These are phyloP conservation scores for Drosophila kohkoa DNA, from an alignment of 1,140 invertebrate genomes.

Conservation along the genomic window DNA sequence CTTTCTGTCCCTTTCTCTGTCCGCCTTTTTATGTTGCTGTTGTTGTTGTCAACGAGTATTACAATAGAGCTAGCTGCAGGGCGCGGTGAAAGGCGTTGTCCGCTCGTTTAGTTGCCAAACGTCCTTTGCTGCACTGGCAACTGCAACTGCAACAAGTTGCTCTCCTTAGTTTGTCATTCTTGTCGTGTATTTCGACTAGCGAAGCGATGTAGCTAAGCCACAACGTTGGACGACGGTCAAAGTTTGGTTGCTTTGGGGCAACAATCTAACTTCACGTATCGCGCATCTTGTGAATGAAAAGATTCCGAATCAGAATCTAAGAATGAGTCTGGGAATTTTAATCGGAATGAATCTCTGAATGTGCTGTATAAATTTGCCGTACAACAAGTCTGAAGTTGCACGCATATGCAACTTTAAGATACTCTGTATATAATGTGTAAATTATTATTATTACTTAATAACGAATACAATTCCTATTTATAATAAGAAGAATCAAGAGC, in stretches of 20 bases:
- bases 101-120: conserved; percentile 8
- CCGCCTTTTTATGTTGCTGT: neutral
- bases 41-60: conserved; percentile 13
- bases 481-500: no score
- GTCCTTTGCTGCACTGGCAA: conserved; percentile 19
- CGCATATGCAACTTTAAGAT: neutral
- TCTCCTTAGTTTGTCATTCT: conserved; percentile 16
- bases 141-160: conserved; percentile 2
- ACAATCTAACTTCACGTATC: neutral
- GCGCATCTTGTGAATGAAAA: conserved; percentile 2
- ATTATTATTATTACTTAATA: no score
- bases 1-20: neutral
- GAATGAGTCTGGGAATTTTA: conserved; percentile 2
- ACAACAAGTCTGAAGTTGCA: neutral
- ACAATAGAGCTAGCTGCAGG: conserved; percentile 12
- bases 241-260: conserved; percentile 1
- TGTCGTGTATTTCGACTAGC: conserved; percentile 1
- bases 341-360: neutral
- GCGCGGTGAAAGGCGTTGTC: conserved; percentile 31
- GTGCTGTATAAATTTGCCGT: neutral
- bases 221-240: neutral
- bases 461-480: no score
- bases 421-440: neutral
- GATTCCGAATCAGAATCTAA: neutral
- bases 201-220: neutral